Percentiles rank a stretch among this genome's conserved stretches.
Evolutionary conservation across 1,140 invertebrate genomes (phyloP).

Genomic region (Vollenhovia emeryi): DNA sequence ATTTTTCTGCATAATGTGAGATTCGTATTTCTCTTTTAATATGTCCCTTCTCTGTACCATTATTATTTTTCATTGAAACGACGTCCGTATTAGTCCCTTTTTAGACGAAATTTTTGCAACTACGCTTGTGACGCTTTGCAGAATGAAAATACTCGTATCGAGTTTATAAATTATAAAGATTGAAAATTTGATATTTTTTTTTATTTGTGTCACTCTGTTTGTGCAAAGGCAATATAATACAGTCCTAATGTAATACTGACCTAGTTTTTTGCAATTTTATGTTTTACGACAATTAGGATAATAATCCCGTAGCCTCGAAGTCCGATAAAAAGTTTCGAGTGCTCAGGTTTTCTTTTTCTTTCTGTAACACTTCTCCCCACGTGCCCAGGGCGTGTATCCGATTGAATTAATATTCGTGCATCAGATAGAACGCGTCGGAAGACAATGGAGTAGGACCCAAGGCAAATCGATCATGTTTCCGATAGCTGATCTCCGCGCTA

Average conservation of each 20-base stretch:
- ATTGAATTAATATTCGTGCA: conserved; percentile 65
- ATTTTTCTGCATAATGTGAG: too few species aligned
- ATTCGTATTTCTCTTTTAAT: too few species aligned
- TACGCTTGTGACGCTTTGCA: too few species aligned
- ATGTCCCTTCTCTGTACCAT: too few species aligned
- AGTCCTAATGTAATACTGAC: neutral
- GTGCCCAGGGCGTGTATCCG: conserved; percentile 20
- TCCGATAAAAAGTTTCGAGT: neutral
- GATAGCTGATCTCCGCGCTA: conserved; percentile 36
- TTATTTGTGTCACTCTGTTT: too few species aligned
- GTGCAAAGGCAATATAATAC: too few species aligned
- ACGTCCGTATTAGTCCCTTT: too few species aligned
- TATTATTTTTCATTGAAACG: too few species aligned
- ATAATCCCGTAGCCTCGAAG: neutral
- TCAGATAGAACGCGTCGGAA: conserved; percentile 34
- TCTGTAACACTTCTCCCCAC: neutral
- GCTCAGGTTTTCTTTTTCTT: conserved; percentile 2
- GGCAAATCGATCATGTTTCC: conserved; percentile 60
- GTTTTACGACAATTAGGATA: conserved; percentile 17
- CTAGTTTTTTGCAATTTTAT: neutral
- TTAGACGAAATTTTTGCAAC: too few species aligned
- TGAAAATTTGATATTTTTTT: too few species aligned
- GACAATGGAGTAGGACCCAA: conserved; percentile 53
- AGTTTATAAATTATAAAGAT: too few species aligned
- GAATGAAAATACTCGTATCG: too few species aligned